Evolutionary conservation across 2,888 invertebrate species (phyloP).

Genomic region (Cremastinae sp.): DNA sequence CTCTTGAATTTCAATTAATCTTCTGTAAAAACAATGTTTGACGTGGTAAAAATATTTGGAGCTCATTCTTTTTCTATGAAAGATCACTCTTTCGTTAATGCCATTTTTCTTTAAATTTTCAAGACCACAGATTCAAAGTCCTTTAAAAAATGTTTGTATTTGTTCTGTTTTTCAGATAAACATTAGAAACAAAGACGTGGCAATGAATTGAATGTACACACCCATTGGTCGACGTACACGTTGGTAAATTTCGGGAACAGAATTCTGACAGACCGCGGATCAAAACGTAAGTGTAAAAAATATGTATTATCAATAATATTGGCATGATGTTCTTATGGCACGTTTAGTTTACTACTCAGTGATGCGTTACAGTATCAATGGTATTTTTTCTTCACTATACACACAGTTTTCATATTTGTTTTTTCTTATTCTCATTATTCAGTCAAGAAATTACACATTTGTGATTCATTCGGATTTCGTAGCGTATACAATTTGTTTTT

Average conservation of each 20-base stretch:
- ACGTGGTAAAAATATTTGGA: no score
- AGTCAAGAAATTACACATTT: slow-evolving; percentile 66
- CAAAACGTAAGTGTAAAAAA: slow-evolving; percentile 75
- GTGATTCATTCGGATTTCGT: slow-evolving; percentile 56
- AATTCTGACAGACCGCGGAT: slow-evolving; percentile 70
- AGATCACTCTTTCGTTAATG: no score
- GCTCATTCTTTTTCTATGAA: no score
- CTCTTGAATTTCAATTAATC: no score
- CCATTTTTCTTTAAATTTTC: no score
- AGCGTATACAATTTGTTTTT: slow-evolving; percentile 63
- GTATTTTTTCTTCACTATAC: slow-evolving; percentile 67
- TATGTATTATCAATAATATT: slow-evolving; percentile 78
- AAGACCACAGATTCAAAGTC: no score
- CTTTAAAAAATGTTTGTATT: no score
- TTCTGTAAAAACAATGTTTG: no score
- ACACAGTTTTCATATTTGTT: slow-evolving; percentile 63
- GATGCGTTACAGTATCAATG: slow-evolving; percentile 70
- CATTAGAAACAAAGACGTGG: slow-evolving; percentile 2
- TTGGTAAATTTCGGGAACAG: slow-evolving; percentile 2
- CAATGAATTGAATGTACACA: slow-evolving; percentile 55
- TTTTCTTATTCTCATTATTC: slow-evolving; percentile 67
- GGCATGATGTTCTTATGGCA: slow-evolving; percentile 80
- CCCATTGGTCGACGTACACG: slow-evolving; percentile 34
- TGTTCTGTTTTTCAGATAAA: no score
- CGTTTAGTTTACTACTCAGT: slow-evolving; percentile 77